phyloP scores from a whole-genome alignment of 2,888 invertebrate genomes.

The Coelogynopora nodosa region DNA sequence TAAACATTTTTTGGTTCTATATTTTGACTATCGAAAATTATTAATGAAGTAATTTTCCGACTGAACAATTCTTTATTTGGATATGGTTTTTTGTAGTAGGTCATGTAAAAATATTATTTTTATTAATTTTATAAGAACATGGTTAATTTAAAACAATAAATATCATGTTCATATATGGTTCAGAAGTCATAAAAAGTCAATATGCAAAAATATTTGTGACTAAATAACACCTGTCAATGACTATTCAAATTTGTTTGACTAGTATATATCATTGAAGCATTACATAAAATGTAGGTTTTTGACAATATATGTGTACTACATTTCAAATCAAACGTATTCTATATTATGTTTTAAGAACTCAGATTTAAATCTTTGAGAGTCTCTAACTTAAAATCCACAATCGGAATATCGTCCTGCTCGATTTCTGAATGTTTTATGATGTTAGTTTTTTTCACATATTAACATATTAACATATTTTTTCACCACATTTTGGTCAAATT shows the following conservation, averaged over 20 bases:
- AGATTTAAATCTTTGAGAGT: background rate
- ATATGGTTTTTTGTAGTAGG: too few species aligned
- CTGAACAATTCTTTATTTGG: too few species aligned
- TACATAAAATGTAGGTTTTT: background rate
- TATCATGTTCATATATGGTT: background rate
- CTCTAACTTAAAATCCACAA: background rate
- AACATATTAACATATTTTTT: background rate
- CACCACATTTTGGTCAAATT: background rate
- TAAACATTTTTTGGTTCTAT: too few species aligned
- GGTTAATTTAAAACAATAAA: background rate
- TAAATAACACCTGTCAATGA: background rate
- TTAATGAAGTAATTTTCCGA: too few species aligned
- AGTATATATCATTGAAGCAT: background rate
- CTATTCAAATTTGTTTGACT: background rate
- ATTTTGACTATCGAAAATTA: too few species aligned
- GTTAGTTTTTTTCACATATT: background rate
- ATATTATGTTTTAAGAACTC: background rate
- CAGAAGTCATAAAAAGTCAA: background rate
- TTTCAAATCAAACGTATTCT: background rate
- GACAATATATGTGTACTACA: background rate
- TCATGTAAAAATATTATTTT: background rate
- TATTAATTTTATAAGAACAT: background rate
- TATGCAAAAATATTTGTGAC: background rate
- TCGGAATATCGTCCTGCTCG: background rate
- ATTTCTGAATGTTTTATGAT: background rate